A percentile compares a stretch with the other conserved stretches of the same genome.
These are phyloP conservation scores for Pyrgilauda ruficollis DNA, from an alignment of 2,113 vertebrate species.

Conservation along the genomic window DNA sequence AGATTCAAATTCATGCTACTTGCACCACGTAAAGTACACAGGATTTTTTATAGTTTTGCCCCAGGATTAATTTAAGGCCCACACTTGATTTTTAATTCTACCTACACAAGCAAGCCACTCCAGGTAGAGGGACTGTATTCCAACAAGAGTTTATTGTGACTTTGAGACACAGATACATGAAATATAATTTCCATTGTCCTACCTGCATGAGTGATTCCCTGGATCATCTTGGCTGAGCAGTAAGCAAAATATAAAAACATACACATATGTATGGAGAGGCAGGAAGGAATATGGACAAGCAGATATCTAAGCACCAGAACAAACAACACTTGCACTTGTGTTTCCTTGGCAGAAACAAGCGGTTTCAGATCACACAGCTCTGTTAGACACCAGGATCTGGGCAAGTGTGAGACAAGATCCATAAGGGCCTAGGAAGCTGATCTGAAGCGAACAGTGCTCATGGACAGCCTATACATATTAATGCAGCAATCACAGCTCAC, in stretches of 20 bases:
- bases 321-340: background rate
- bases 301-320: background rate
- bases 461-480: background rate
- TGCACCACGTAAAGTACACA: background rate
- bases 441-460: background rate
- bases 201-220: conserved; percentile 80
- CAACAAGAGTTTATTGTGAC: background rate
- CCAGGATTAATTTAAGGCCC: background rate
- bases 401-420: background rate
- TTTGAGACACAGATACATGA: background rate
- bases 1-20: background rate
- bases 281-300: conserved; percentile 2
- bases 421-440: background rate
- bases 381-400: background rate
- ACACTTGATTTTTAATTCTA: background rate
- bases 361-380: background rate
- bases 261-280: conserved; percentile 4
- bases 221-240: conserved; percentile 68
- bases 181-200: conserved; percentile 46
- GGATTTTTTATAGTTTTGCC: background rate
- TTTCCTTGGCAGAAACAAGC: background rate
- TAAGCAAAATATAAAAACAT: conserved; percentile 60
- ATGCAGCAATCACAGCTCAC: background rate
- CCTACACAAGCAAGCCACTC: background rate
- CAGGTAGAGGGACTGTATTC: background rate